Evolutionary conservation across 1,140 invertebrate species (phyloP).

Genomic region (Ericerus pela): DNA sequence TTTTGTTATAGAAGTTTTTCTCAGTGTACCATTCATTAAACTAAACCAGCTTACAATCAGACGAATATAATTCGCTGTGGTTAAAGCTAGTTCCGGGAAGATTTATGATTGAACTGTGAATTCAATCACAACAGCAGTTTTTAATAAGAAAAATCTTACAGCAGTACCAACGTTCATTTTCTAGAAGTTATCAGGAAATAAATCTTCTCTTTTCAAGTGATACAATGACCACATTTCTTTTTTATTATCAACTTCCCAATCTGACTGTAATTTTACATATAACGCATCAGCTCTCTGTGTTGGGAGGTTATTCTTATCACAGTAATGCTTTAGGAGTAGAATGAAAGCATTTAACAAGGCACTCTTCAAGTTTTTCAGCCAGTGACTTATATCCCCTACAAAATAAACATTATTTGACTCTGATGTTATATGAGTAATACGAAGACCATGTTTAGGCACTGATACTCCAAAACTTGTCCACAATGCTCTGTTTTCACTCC

Average conservation of each 20-base stretch:
- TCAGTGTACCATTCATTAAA: neutral
- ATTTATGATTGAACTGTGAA: neutral
- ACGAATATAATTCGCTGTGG: slow-evolving; percentile 9
- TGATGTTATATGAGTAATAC: neutral
- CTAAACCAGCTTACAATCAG: slow-evolving; percentile 7
- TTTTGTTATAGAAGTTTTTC: slow-evolving; percentile 10
- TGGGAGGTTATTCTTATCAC: neutral
- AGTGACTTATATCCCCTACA: slow-evolving; percentile 2
- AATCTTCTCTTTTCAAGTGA: neutral
- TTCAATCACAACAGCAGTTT: slow-evolving; percentile 13
- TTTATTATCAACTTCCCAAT: neutral
- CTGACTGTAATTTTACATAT: neutral
- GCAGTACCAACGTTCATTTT: slow-evolving; percentile 9
- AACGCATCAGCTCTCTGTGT: neutral
- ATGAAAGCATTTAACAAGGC: neutral
- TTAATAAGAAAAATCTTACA: slow-evolving; percentile 8
- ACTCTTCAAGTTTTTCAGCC: slow-evolving; percentile 9
- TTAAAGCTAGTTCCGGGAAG: slow-evolving; percentile 8
- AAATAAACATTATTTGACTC: neutral
- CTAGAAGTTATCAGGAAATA: slow-evolving; percentile 8
- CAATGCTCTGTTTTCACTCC: neutral
- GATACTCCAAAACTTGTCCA: neutral
- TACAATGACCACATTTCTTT: neutral
- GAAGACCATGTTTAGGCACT: too few relatives aligned
- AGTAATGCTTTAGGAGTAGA: neutral